Evolutionary conservation across 2,888 invertebrate genomes (phyloP).

Genomic region (Cataglyphis rosenhaueri): DNA sequence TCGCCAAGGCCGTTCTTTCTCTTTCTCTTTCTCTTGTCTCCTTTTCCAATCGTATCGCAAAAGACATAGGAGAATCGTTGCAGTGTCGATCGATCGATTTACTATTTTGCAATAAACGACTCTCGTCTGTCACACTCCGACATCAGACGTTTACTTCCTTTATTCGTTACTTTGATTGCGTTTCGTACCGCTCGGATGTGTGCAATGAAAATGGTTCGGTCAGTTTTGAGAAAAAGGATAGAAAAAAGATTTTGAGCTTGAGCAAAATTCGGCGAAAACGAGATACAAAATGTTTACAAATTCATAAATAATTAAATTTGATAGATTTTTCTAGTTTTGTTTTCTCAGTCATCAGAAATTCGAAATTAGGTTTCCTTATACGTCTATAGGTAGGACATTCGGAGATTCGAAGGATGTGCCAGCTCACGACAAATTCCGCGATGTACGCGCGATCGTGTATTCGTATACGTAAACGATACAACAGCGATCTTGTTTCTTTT

Average conservation of each 20-base stretch:
- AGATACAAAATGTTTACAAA: neutral
- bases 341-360: neutral
- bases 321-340: neutral
- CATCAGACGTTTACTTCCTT: slow-evolving; percentile 55
- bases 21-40: neutral
- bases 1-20: neutral
- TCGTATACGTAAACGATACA: slow-evolving; percentile 64
- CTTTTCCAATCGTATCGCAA: slow-evolving; percentile 1
- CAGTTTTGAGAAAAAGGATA: neutral
- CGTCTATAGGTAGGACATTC: neutral
- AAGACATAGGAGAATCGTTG: slow-evolving; percentile 1
- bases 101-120: slow-evolving; percentile 69
- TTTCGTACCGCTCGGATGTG: slow-evolving; percentile 32
- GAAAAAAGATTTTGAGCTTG: neutral
- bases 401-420: neutral
- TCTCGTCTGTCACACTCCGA: slow-evolving; percentile 56
- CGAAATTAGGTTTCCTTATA: neutral
- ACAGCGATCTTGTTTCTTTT: slow-evolving; percentile 64
- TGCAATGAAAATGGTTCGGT: neutral
- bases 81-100: slow-evolving; percentile 66
- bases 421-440: slow-evolving; percentile 53
- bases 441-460: slow-evolving; percentile 38
- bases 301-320: neutral
- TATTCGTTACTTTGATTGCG: slow-evolving; percentile 63
- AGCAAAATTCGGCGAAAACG: neutral